These are phyloP conservation scores for Empidonax alnorum DNA, from an alignment of 2,113 vertebrate species.

Conservation along the genomic window DNA sequence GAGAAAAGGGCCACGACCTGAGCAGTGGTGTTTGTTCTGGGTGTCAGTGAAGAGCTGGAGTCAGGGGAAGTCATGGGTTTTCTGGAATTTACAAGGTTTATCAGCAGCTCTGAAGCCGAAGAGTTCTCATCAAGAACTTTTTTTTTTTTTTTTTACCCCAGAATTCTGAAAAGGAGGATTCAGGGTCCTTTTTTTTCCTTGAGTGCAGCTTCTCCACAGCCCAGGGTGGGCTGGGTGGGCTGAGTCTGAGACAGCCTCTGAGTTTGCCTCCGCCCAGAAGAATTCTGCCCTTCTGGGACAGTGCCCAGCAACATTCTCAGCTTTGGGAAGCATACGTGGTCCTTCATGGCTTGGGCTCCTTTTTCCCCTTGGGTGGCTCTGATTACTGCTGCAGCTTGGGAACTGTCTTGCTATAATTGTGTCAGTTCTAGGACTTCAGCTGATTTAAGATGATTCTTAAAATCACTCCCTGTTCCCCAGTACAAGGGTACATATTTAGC, in stretches of 20 bases:
- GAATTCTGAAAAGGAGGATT: not conserved
- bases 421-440: not conserved
- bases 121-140: not conserved
- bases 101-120: not conserved
- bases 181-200: not conserved
- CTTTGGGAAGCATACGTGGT: rapidly evolving
- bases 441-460: not conserved
- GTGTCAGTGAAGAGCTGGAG: not conserved
- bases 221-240: not conserved
- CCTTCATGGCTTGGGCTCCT: not conserved
- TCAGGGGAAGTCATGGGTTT: not conserved
- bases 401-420: not conserved
- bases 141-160: rapidly evolving
- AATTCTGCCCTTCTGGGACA: not conserved
- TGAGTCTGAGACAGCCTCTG: not conserved
- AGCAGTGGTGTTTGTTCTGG: not conserved
- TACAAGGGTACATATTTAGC: not conserved
- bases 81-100: not conserved
- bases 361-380: not conserved
- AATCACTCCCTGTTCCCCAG: not conserved
- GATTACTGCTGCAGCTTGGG: not conserved
- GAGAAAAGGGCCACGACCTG: not conserved
- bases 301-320: not conserved
- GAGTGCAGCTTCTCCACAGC: rapidly evolving
- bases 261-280: not conserved